Evolutionary conservation across 1,140 invertebrate genomes (phyloP), one percentile per base, ranked within the genome.

Genomic region (Potamilus streckersoni): DNA sequence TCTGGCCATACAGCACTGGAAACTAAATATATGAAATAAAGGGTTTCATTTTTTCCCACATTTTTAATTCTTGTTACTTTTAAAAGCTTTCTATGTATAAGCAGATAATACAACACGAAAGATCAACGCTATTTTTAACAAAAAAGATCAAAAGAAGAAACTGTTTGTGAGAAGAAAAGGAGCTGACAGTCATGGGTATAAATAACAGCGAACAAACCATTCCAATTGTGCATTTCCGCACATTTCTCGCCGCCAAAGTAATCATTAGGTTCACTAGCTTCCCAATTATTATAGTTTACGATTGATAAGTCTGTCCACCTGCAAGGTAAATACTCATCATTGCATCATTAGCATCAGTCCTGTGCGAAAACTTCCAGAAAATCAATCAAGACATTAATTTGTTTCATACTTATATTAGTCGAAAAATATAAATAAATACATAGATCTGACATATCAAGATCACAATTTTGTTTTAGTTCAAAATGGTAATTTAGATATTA

Each of bases 241-340:
- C 83, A 84, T 27, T 63, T 67, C 69, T 84, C 81, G 49, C 67
- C 68, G 19, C 83, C 83, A 60, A 71, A 60, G 17, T 73, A 80
- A 69, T 84, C 76, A 73, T 84, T 80, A 3, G 83, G 83, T 64
- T 84, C 79, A 74, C 73, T 78, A 19, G 75, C 62, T 73, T 77
- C 74, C 83, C 83, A 84, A 68, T 83, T 79, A 19, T 79, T 31
- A 66, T 73, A 75, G 55, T 78, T 74, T 14, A 79, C 8, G 14
- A 79, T 70, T 8, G 60, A 80, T 4, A 73, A 65, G 70, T 84
- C 81, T 59, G 79, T 72, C 83, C 83, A 84, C 15, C 80, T 81
- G 73, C 5, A 74, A 73, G 3, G 71, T 14, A 74, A 55, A 31
- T 12, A 23, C 12, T 58, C 19, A 14, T 31, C 17, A 17, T 23